phyloP scores from a whole-genome alignment of 2,888 invertebrate genomes.

The Trilocha varians region DNA sequence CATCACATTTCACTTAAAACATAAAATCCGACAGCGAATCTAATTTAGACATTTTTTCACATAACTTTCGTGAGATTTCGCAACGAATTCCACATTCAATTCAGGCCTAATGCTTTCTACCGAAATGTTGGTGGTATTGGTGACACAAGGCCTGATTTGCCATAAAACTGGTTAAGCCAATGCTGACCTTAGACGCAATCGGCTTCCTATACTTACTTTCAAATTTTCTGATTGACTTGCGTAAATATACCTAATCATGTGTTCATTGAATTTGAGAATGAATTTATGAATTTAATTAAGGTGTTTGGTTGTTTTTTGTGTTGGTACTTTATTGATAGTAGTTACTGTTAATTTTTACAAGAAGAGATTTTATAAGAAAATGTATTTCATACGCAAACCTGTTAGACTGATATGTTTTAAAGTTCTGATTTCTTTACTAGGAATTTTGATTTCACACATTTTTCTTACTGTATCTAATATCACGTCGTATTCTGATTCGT shows the following conservation, averaged over 20 bases:
- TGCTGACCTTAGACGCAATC: slow-evolving; percentile 34
- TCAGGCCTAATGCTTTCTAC: slow-evolving; percentile 8
- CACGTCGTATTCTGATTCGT: too few species aligned
- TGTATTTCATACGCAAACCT: too few species aligned
- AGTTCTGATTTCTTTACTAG: too few species aligned
- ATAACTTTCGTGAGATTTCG: slow-evolving; percentile 5
- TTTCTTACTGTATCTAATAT: too few species aligned
- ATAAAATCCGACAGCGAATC: background rate
- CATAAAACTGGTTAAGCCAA: slow-evolving; percentile 27
- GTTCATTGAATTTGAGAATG: too few species aligned
- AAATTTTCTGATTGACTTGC: slow-evolving; percentile 39
- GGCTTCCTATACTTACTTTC: slow-evolving; percentile 49
- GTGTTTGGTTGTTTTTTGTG: too few species aligned
- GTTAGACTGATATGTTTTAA: too few species aligned
- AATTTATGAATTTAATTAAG: too few species aligned
- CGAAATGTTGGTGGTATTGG: slow-evolving; percentile 6
- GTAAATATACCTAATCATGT: slow-evolving; percentile 20
- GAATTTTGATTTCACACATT: too few species aligned
- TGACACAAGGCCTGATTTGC: slow-evolving; percentile 15
- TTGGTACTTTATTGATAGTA: too few species aligned
- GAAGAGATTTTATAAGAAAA: too few species aligned
- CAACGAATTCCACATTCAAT: slow-evolving; percentile 5
- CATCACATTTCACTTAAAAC: background rate
- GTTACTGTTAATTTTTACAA: too few species aligned
- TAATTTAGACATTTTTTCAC: background rate